These are phyloP conservation scores for Bombus pyrosoma DNA, from an alignment of 1,140 invertebrate species.

Conservation along the genomic window DNA sequence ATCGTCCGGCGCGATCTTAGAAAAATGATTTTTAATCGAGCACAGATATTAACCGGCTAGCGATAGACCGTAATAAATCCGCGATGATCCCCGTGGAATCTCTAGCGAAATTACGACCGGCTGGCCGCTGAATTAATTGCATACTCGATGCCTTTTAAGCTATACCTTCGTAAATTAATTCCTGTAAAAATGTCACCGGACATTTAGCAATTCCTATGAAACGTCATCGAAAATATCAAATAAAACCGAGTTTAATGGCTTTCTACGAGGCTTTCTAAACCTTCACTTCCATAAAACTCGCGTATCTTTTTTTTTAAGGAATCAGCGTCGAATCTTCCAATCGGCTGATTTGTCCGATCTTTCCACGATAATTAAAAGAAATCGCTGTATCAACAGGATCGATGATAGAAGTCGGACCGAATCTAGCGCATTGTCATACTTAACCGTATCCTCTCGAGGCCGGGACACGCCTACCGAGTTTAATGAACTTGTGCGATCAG, in stretches of 20 bases:
- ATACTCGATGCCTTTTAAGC: not conserved
- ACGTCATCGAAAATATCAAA: not conserved
- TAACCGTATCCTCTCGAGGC: constrained; percentile 47
- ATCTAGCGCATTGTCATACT: constrained; percentile 65
- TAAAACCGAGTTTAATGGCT: no score
- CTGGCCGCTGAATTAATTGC: constrained; percentile 20
- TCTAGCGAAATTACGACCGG: constrained; percentile 17
- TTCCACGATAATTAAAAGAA: not conserved
- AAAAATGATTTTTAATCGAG: constrained; percentile 49
- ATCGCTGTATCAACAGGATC: not conserved
- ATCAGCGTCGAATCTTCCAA: not conserved
- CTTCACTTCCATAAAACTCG: no score
- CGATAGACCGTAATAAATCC: constrained; percentile 25
- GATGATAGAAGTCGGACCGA: constrained; percentile 14
- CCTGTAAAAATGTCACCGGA: not conserved
- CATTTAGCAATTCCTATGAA: not conserved
- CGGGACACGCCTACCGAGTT: constrained; percentile 64
- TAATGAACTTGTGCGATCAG: constrained; percentile 66
- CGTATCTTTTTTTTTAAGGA: not conserved
- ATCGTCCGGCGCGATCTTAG: constrained; percentile 33
- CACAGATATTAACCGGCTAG: constrained; percentile 24
- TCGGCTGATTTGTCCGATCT: not conserved
- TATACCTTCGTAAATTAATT: not conserved
- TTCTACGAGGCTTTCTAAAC: no score
- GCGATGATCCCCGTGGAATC: not conserved